Conservation (phyloP, 2,888 invertebrate species). For the Caenorhabditis zanzibari region DNA sequence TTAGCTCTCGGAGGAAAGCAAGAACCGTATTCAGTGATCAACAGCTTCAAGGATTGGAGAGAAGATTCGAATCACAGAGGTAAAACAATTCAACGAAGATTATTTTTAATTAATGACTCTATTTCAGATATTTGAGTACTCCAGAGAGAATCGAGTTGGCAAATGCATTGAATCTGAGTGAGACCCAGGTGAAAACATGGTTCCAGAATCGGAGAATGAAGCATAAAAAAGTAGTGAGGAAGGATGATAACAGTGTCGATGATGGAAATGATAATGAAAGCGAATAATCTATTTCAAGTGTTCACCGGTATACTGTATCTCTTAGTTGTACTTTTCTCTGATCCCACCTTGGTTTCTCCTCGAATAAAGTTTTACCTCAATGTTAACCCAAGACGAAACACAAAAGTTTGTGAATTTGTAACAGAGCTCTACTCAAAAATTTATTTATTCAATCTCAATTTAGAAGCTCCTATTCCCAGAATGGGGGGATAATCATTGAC, state of each 20-base stretch:
- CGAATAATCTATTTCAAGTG: conserved; percentile 32
- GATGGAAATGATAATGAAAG: conserved; percentile 61
- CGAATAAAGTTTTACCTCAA: not conserved
- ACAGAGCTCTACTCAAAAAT: not conserved
- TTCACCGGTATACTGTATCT: conserved; percentile 6
- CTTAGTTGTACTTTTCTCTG: not conserved
- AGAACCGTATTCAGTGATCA: conserved; percentile 90
- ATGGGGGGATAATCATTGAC: not conserved
- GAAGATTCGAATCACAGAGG: conserved; percentile 79
- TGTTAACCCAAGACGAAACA: too few relatives aligned
- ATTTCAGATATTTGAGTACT: conserved; percentile 78
- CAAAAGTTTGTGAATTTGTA: too few relatives aligned
- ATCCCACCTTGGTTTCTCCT: not conserved
- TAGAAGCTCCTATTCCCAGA: not conserved
- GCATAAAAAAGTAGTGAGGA: conserved; percentile 91
- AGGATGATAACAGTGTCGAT: conserved; percentile 59
- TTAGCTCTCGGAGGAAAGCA: conserved; percentile 87
- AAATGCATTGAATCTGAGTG: conserved; percentile 86
- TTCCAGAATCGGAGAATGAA: conserved; percentile 98
- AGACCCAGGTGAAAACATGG: conserved; percentile 88
- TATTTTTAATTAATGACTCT: not conserved
- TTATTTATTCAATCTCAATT: not conserved
- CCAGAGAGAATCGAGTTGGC: conserved; percentile 83
- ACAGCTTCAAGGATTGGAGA: conserved; percentile 82
- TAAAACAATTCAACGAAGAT: not conserved